A percentile compares a stretch with the other conserved stretches of the same genome.
phyloP scores from a whole-genome alignment of 2,113 vertebrate species.

The Nannobrachium achirus region DNA sequence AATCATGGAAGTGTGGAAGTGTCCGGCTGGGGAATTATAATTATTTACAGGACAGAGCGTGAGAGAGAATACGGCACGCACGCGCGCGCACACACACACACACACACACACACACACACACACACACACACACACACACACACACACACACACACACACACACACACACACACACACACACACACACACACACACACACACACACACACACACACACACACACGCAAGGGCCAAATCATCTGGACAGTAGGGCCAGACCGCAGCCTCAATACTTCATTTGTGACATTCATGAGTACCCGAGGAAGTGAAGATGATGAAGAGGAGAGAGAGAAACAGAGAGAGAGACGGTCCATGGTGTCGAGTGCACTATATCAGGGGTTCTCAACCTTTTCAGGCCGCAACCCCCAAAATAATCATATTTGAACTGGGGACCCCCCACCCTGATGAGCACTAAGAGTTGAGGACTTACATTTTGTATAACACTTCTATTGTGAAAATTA shows the following conservation, averaged over 20 bases:
- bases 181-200: slow-evolving; percentile 17
- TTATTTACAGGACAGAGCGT: slow-evolving; percentile 68
- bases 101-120: slow-evolving; percentile 1
- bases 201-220: not conserved
- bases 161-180: no score
- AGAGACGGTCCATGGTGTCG: no score
- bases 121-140: slow-evolving; percentile 13
- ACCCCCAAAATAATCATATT: no score
- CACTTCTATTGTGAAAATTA: no score
- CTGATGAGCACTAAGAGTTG: no score
- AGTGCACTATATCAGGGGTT: no score
- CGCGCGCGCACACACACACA: slow-evolving; percentile 37
- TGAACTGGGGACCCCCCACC: no score
- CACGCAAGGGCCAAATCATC: slow-evolving; percentile 32
- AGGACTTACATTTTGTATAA: no score
- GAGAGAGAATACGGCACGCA: slow-evolving; percentile 32
- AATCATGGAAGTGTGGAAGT: no score
- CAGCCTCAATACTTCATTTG: slow-evolving; percentile 7
- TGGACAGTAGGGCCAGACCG: not conserved
- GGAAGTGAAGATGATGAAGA: not conserved
- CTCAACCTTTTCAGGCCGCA: no score
- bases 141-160: slow-evolving; percentile 35
- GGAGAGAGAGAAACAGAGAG: not conserved
- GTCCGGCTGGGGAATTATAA: slow-evolving; percentile 75
- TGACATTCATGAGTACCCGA: slow-evolving; percentile 16